Evolutionary conservation across 2,888 invertebrate species (phyloP).

Genomic region (Lasioglossum calceatum): DNA sequence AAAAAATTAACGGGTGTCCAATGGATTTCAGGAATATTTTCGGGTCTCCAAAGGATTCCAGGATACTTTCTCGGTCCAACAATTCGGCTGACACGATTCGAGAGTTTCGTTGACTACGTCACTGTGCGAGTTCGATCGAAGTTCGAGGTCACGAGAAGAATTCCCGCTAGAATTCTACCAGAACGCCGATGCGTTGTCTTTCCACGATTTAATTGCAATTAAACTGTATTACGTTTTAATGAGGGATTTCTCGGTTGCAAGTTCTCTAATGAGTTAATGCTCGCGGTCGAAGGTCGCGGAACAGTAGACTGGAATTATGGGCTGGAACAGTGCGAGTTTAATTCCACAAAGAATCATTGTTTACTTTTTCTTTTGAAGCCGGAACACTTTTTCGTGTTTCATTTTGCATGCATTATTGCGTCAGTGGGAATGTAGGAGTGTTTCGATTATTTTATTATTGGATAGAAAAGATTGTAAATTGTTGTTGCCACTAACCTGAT

Average conservation of each 20-base stretch:
- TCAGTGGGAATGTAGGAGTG: neutral
- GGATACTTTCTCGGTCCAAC: neutral
- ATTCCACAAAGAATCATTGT: neutral
- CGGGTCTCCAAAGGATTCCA: neutral
- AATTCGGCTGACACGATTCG: too few species aligned
- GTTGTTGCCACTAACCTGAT: slow-evolving; percentile 71
- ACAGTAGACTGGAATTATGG: neutral
- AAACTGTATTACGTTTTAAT: neutral
- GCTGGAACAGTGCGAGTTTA: neutral
- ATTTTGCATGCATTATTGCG: neutral
- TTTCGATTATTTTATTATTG: neutral
- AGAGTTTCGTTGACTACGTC: neutral
- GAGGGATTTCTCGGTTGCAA: neutral
- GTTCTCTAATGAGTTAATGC: neutral
- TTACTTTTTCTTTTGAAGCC: neutral
- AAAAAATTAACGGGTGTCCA: too few species aligned
- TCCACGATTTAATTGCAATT: neutral
- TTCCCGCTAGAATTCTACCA: neutral
- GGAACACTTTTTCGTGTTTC: neutral
- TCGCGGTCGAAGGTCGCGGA: neutral
- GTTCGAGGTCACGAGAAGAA: neutral
- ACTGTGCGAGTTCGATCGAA: neutral
- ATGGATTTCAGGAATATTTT: neutral
- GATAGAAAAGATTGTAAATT: neutral
- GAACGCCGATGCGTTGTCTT: neutral